A percentile compares a stretch with the other conserved stretches of the same genome.
Conservation (phyloP, 2,113 vertebrate species). For the Bufo bufo region DNA sequence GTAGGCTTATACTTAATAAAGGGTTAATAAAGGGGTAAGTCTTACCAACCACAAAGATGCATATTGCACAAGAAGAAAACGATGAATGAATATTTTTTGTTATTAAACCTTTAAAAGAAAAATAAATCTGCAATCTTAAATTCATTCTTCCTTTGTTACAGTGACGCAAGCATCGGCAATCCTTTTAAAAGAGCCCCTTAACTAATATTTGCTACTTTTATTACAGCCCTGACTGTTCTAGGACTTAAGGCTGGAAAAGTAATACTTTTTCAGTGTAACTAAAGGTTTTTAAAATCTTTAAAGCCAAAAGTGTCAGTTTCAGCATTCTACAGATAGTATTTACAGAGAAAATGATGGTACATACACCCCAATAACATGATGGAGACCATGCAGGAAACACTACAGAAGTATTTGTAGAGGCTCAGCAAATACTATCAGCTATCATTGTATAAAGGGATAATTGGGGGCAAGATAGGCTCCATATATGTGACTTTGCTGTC, state of each 20-base stretch:
- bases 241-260: not conserved
- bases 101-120: not conserved
- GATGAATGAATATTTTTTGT: not conserved
- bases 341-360: not conserved
- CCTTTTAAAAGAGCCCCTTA: not conserved
- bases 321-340: not conserved
- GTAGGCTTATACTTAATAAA: no score
- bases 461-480: no score
- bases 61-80: no score
- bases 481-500: no score
- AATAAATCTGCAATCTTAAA: not conserved
- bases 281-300: not conserved
- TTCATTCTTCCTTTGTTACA: not conserved
- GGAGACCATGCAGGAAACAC: not conserved
- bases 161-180: not conserved
- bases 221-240: not conserved
- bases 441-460: no score
- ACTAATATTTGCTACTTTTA: not conserved
- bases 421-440: no score
- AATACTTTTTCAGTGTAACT: not conserved
- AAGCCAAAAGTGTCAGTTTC: not conserved
- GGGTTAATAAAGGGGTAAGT: no score
- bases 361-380: not conserved
- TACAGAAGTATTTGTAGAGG: not conserved
- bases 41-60: no score